Evolutionary conservation across 1,140 invertebrate genomes (phyloP).

Genomic region (Meloidogyne exigua): DNA sequence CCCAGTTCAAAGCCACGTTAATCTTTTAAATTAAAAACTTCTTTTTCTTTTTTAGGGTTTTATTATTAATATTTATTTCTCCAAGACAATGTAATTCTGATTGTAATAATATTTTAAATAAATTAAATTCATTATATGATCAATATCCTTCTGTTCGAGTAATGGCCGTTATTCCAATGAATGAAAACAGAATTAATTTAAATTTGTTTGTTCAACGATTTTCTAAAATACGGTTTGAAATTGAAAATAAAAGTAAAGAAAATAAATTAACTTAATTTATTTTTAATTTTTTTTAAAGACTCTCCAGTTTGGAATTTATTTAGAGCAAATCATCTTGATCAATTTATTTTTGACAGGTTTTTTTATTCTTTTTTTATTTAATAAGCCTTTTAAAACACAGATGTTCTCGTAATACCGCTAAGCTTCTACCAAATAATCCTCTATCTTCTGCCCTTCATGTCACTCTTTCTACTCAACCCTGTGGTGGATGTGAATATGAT

Average conservation of each 20-base stretch:
- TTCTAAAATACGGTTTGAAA: slow-evolving; percentile 26
- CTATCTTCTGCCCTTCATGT: slow-evolving; percentile 3
- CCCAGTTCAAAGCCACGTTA: too few species aligned
- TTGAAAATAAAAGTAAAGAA: slow-evolving; percentile 1
- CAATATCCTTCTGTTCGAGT: slow-evolving; percentile 19
- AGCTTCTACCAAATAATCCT: not conserved
- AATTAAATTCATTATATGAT: slow-evolving; percentile 21
- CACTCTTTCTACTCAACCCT: not conserved
- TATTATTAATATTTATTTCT: slow-evolving; percentile 23
- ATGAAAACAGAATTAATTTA: slow-evolving; percentile 10
- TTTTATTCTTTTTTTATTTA: not conserved
- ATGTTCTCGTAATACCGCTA: slow-evolving; percentile 16
- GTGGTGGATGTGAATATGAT: slow-evolving; percentile 18
- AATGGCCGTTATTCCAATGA: slow-evolving; percentile 10
- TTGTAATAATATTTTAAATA: slow-evolving; percentile 22
- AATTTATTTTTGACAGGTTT: slow-evolving; percentile 35
- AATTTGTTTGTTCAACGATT: slow-evolving; percentile 8
- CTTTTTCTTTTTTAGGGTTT: not conserved
- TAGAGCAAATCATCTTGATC: slow-evolving; percentile 25
- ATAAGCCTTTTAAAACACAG: not conserved
- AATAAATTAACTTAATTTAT: not conserved
- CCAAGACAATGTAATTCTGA: slow-evolving; percentile 13
- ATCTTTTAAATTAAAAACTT: not conserved
- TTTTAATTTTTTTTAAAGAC: not conserved
- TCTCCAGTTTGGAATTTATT: slow-evolving; percentile 29